A percentile compares a stretch with the other conserved stretches of the same genome.
phyloP scores from a whole-genome alignment of 2,888 invertebrate species.

The Mycalesis mineus region DNA sequence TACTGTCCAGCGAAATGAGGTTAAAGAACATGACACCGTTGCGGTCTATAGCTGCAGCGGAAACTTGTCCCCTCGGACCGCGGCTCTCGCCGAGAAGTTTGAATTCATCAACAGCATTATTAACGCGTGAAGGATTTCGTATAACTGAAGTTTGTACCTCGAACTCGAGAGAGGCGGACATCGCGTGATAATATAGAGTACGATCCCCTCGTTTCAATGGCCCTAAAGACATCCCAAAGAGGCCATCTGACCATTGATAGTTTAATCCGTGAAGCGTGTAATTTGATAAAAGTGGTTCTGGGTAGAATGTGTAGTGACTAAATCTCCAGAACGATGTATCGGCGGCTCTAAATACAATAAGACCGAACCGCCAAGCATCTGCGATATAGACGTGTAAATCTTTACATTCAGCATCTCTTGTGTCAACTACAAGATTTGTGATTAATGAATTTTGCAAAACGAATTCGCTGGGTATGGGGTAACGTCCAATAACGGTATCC shows the following conservation, averaged over 20 bases:
- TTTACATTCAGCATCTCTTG: slow-evolving; percentile 79
- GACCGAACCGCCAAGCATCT: slow-evolving; percentile 83
- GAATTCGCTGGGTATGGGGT: slow-evolving; percentile 81
- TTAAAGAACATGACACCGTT: slow-evolving; percentile 89
- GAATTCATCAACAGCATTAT: slow-evolving; percentile 59
- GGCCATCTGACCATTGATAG: slow-evolving; percentile 89
- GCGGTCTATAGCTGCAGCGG: slow-evolving; percentile 85
- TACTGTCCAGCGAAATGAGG: slow-evolving; percentile 85
- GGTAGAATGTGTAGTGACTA: slow-evolving; percentile 84
- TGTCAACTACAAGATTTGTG: slow-evolving; percentile 83
- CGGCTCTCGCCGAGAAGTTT: slow-evolving; percentile 72
- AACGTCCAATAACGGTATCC: slow-evolving; percentile 80
- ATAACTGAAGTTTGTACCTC: slow-evolving; percentile 83
- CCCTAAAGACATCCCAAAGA: slow-evolving; percentile 86
- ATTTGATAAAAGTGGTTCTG: slow-evolving; percentile 84
- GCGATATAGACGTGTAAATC: slow-evolving; percentile 83
- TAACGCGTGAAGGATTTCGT: slow-evolving; percentile 77
- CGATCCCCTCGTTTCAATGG: slow-evolving; percentile 78
- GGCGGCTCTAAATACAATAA: slow-evolving; percentile 80
- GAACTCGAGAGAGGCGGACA: slow-evolving; percentile 90
- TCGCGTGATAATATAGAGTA: slow-evolving; percentile 86
- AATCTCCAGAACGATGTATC: slow-evolving; percentile 81
- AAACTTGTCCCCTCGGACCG: slow-evolving; percentile 83
- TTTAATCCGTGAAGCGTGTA: slow-evolving; percentile 86
- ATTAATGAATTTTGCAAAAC: slow-evolving; percentile 83